A percentile compares a stretch with the other conserved stretches of the same genome.
Conservation (phyloP, 2,888 invertebrate species). For the Drosophila borealis region DNA sequence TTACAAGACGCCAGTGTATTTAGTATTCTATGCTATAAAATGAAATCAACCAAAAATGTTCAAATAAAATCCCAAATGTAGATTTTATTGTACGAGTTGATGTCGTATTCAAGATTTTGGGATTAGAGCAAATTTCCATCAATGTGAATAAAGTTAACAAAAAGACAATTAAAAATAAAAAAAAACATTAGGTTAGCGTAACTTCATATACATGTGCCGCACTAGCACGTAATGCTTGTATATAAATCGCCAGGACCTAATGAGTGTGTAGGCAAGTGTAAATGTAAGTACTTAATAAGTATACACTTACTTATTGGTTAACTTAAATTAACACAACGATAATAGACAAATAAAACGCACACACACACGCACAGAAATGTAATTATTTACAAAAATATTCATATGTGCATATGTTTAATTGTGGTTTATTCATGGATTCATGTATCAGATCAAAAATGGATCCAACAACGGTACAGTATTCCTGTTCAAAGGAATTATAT, state of each 20-base stretch:
- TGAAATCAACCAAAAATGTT: slow-evolving; percentile 1
- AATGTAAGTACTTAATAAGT: slow-evolving; percentile 48
- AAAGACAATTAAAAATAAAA: not conserved
- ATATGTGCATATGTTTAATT: slow-evolving; percentile 16
- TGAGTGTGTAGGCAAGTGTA: slow-evolving; percentile 27
- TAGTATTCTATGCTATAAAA: slow-evolving; percentile 1
- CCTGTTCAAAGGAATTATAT: too few species aligned
- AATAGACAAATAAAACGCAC: slow-evolving; percentile 26
- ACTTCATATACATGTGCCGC: too few species aligned
- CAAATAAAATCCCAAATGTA: not conserved
- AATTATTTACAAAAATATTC: slow-evolving; percentile 27
- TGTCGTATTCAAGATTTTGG: slow-evolving; percentile 2
- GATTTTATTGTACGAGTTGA: not conserved
- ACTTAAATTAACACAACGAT: slow-evolving; percentile 49
- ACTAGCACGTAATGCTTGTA: slow-evolving; percentile 7
- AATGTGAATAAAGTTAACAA: not conserved
- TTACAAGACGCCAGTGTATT: slow-evolving; percentile 30
- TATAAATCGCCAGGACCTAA: slow-evolving; percentile 1
- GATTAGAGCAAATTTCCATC: not conserved
- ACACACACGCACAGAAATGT: slow-evolving; percentile 14
- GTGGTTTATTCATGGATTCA: not conserved
- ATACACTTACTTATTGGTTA: slow-evolving; percentile 51
- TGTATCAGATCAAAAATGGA: not conserved
- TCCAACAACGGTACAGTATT: too few species aligned
- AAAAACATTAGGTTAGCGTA: too few species aligned